Evolutionary conservation across 1,140 invertebrate species (phyloP).

Genomic region (fruit fly (Drosophila melanogaster)): Release_6_plus_ISO1_MT NC_004354.4:7554001-7554500

Average conservation of each 20-base stretch:
- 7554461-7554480: conserved; percentile 34
- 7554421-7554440: conserved; percentile 35
- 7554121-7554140: conserved; percentile 27
- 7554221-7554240: conserved; percentile 75
- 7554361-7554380: conserved; percentile 67
- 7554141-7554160: conserved; percentile 44
- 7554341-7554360: conserved; percentile 22
- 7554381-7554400: conserved; percentile 83
- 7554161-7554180: conserved; percentile 31
- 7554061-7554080: conserved; percentile 5
- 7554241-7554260: conserved; percentile 84
- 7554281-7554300: conserved; percentile 23
- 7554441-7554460: conserved; percentile 41
- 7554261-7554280: conserved; percentile 56
- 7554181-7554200: conserved; percentile 12
- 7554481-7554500: conserved; percentile 6
- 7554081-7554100: conserved; percentile 24
- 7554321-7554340: not conserved
- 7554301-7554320: conserved; percentile 22
- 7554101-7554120: conserved; percentile 79
- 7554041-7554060: conserved; percentile 46
- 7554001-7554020: not conserved
- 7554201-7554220: not conserved
- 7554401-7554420: conserved; percentile 84
- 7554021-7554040: conserved; percentile 48